Evolutionary conservation across 2,113 vertebrate species (phyloP).

Genomic region (Vidua macroura): DNA sequence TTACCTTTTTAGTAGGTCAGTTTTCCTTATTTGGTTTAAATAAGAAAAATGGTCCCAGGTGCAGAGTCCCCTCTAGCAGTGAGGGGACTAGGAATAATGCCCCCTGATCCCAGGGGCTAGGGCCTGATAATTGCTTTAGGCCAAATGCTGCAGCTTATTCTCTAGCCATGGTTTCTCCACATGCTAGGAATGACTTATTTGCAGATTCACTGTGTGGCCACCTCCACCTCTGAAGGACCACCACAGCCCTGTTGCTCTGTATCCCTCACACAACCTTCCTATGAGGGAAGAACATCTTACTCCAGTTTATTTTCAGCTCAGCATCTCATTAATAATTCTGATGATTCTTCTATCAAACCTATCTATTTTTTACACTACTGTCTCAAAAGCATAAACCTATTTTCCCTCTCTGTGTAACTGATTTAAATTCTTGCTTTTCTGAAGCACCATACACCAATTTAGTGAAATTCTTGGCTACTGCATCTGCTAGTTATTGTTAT

Average conservation of each 20-base stretch:
- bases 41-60: not conserved
- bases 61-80: not conserved
- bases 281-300: not conserved
- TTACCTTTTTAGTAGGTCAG: not conserved
- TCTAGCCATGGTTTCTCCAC: accelerated
- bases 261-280: not conserved
- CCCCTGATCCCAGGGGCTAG: not conserved
- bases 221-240: not conserved
- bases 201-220: not conserved
- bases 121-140: not conserved
- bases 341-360: not conserved
- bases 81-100: not conserved
- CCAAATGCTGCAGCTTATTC: not conserved
- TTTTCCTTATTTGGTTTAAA: not conserved
- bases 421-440: constrained; percentile 51
- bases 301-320: not conserved
- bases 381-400: constrained; percentile 3
- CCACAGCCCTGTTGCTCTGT: not conserved
- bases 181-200: not conserved
- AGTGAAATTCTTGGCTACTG: constrained; percentile 5
- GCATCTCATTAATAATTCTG: not conserved
- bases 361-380: not conserved
- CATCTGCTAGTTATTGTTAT: not conserved
- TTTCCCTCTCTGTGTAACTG: not conserved
- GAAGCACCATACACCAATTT: not conserved